These are phyloP conservation scores for Boloria selene DNA, from an alignment of 2,888 invertebrate species.

Conservation along the genomic window DNA sequence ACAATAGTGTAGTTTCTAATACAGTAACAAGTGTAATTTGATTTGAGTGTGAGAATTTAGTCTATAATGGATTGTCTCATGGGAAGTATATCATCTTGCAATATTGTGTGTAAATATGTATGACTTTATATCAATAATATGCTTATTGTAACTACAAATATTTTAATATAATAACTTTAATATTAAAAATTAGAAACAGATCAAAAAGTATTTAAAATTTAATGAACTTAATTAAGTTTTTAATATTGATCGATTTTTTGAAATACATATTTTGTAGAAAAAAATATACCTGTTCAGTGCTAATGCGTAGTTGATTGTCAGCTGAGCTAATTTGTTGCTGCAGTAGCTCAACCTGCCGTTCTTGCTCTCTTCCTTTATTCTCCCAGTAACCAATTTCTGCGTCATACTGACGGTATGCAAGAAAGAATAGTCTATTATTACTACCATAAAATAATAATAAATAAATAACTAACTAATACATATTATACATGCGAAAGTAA, in stretches of 20 bases:
- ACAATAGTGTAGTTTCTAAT: conserved; percentile 11
- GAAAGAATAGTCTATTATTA: no score
- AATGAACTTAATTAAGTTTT: no score
- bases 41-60: conserved; percentile 5
- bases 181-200: no score
- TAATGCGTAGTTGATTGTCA: conserved; percentile 88
- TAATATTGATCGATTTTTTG: no score
- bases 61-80: neutral
- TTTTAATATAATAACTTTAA: no score
- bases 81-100: conserved; percentile 6
- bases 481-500: no score
- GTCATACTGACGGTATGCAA: conserved; percentile 84
- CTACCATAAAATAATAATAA: no score
- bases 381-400: conserved; percentile 96
- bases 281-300: conserved; percentile 89
- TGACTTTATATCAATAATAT: no score
- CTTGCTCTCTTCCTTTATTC: conserved; percentile 92
- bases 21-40: neutral
- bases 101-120: no score
- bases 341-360: conserved; percentile 91
- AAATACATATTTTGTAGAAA: neutral
- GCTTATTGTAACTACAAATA: no score
- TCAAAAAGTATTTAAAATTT: no score
- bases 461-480: no score
- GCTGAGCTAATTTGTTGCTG: conserved; percentile 91